These are phyloP conservation scores for Scolopax rusticola DNA, from an alignment of 2,797 vertebrate genomes.

Conservation along the genomic window DNA sequence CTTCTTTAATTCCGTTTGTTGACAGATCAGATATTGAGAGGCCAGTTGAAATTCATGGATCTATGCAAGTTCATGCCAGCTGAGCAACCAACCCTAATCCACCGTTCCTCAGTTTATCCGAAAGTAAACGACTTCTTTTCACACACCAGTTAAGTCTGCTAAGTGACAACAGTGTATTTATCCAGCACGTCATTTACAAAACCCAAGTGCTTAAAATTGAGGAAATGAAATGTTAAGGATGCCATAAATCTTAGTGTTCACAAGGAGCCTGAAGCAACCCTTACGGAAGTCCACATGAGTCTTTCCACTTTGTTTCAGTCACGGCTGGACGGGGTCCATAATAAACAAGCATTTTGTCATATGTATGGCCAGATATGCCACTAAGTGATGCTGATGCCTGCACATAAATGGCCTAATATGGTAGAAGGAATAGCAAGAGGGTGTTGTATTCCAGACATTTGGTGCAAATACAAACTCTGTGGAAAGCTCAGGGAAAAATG, in stretches of 20 bases:
- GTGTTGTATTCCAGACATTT: not conserved
- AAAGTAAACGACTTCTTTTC: constrained; percentile 28
- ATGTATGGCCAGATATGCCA: not conserved
- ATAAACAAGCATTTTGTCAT: constrained; percentile 40
- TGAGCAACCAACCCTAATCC: not conserved
- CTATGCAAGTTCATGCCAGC: not conserved
- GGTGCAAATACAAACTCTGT: not conserved
- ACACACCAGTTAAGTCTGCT: not conserved
- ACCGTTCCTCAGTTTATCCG: not conserved
- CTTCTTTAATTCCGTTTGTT: constrained; percentile 6
- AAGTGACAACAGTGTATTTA: constrained; percentile 54
- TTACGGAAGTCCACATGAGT: not conserved
- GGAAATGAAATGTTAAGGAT: constrained; percentile 69
- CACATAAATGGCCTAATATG: not conserved
- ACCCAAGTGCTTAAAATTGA: constrained; percentile 44
- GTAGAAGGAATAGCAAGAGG: not conserved
- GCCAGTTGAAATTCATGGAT: not conserved
- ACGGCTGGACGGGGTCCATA: constrained; percentile 20
- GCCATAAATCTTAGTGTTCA: constrained; percentile 31
- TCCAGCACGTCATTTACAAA: constrained; percentile 41
- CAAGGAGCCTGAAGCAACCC: not conserved
- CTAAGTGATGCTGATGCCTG: not conserved
- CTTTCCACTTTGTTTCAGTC: constrained; percentile 27
- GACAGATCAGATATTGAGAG: not conserved
- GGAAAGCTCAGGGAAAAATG: not conserved